Evolutionary conservation across 2,113 vertebrate species (phyloP), one percentile per base, ranked within the genome.

Genomic region (Grallaria varia): DNA sequence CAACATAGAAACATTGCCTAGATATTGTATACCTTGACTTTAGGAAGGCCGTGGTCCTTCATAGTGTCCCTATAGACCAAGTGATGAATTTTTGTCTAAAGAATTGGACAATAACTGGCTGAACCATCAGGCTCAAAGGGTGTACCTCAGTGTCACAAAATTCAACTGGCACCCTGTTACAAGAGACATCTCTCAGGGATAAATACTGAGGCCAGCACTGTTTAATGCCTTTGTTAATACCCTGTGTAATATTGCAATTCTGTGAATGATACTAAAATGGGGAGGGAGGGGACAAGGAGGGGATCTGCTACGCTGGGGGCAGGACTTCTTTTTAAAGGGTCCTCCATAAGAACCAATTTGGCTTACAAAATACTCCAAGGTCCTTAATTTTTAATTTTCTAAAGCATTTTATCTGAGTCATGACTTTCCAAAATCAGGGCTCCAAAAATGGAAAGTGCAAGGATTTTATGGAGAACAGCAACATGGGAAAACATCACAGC

Each of bases 341-440:
- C 39, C 12, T 81, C 12, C 21, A 50, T n/a, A 71, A 53, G 12
- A 44, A 53, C n/a, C 19, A 18, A 37, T 77, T 83, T 78, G 69
- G 15, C 18, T 25, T 58, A 76, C 55, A 89, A 87, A 94, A 59
- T 78, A 50, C 21, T 53, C 11, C 25, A 42, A 84, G n/a, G 52
- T 63, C 47, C 24, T 93, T 35, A 45, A 44, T 45, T 92, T 87
- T 86, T 55, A 69, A 75, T 91, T 77, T 87, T 62, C 58, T 66
- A 59, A 69, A 83, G 13, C 11, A 63, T 87, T 93, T 89, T 91
- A 17, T 27, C 56, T 91, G 67, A 90, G 37, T 93, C 75, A 77
- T 50, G 50, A 69, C 83, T 91, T 90, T 93, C 49, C 78, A 91
- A 85, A 95, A 83, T 31, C n/a, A 85, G 56, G 47, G 93, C 21